Percentiles rank a stretch among this genome's conserved stretches.
Conservation (phyloP, 2,113 vertebrate genomes). For the Sphyrna mokarran region DNA sequence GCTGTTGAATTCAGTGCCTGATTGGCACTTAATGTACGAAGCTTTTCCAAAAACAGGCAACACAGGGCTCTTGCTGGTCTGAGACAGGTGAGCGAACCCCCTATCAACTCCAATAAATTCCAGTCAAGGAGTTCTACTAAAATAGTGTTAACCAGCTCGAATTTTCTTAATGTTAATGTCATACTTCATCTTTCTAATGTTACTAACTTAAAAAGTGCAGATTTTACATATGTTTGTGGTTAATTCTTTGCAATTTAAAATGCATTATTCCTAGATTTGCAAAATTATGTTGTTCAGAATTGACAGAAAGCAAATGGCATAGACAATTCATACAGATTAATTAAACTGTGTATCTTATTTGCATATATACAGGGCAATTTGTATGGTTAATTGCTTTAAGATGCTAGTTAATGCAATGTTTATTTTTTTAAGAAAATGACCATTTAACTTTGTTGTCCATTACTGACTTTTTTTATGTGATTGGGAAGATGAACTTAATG, state of each 20-base stretch:
- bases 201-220: neutral
- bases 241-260: neutral
- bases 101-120: too few relatives aligned
- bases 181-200: neutral
- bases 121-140: neutral
- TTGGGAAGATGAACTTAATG: neutral
- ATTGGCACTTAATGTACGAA: too few relatives aligned
- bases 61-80: too few relatives aligned
- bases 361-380: neutral
- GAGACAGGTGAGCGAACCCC: too few relatives aligned
- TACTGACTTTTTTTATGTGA: neutral
- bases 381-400: too few relatives aligned
- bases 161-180: neutral
- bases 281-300: neutral
- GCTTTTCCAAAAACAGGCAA: too few relatives aligned
- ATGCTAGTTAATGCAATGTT: neutral
- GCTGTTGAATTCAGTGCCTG: too few relatives aligned
- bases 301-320: neutral
- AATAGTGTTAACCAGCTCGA: neutral
- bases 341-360: neutral
- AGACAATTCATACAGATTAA: neutral
- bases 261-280: neutral
- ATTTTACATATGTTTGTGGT: neutral
- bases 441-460: neutral
- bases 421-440: neutral